phyloP scores from a whole-genome alignment of 2,797 vertebrate genomes.

The Manis pentadactyla region DNA sequence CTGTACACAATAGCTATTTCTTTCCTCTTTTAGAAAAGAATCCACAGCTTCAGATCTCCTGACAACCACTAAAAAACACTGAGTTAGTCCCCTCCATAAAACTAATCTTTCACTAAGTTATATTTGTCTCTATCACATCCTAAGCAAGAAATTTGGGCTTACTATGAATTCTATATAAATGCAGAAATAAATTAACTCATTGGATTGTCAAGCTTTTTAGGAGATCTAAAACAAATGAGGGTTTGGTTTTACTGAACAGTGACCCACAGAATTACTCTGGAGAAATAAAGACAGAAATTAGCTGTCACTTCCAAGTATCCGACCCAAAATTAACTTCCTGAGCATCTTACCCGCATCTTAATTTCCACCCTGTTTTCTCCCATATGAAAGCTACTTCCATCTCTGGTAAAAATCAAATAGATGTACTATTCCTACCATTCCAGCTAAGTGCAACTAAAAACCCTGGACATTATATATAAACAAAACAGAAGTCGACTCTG shows the following conservation, averaged over 20 bases:
- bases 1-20: background rate
- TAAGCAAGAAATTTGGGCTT: constrained; percentile 30
- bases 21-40: background rate
- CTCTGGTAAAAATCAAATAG: background rate
- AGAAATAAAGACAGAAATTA: constrained; percentile 17
- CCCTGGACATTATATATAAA: background rate
- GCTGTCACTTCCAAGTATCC: constrained; percentile 20
- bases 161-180: constrained; percentile 23
- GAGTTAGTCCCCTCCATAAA: constrained; percentile 13
- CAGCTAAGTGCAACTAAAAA: background rate
- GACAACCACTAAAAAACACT: background rate
- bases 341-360: background rate
- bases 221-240: constrained; percentile 7
- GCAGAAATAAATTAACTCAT: constrained; percentile 27
- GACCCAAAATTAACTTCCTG: constrained; percentile 17
- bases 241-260: constrained; percentile 39
- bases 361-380: constrained; percentile 24
- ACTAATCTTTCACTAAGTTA: background rate
- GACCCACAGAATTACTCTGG: background rate
- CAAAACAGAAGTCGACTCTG: background rate
- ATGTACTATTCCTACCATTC: background rate
- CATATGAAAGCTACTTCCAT: background rate
- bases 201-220: background rate
- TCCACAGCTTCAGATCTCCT: constrained; percentile 4
- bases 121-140: background rate